These are phyloP conservation scores for Electrophaes corylata DNA, from an alignment of 2,888 invertebrate genomes.

Conservation along the genomic window DNA sequence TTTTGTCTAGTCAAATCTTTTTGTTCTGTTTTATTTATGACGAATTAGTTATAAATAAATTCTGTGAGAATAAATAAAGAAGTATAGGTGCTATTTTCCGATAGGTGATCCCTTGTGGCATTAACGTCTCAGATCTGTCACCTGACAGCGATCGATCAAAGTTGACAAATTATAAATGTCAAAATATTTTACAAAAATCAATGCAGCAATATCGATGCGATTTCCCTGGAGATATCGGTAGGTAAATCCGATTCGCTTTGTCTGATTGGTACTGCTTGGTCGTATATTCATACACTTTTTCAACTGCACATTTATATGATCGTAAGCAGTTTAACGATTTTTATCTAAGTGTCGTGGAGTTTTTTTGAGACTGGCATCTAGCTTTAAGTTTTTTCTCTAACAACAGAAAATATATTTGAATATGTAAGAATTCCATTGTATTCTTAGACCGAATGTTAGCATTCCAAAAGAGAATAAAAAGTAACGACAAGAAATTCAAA, in stretches of 20 bases:
- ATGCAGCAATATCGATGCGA: constrained; percentile 16
- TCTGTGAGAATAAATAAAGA: not conserved
- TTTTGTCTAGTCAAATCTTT: too few species aligned
- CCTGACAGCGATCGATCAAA: constrained; percentile 49
- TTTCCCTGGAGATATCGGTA: constrained; percentile 28
- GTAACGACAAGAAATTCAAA: constrained; percentile 56
- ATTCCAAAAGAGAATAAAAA: constrained; percentile 44
- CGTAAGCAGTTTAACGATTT: too few species aligned
- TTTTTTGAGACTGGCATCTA: too few species aligned
- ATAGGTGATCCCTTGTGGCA: constrained; percentile 31
- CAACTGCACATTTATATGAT: not conserved
- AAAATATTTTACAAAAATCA: constrained; percentile 53
- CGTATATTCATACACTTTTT: not conserved
- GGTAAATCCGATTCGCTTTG: not conserved
- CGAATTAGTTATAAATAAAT: too few species aligned
- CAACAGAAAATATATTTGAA: not conserved
- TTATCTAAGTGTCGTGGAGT: too few species aligned
- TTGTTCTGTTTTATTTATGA: too few species aligned
- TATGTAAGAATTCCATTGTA: constrained; percentile 18
- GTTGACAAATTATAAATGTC: constrained; percentile 53
- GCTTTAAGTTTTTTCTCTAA: not conserved
- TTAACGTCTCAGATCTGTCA: constrained; percentile 26
- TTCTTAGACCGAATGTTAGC: constrained; percentile 21
- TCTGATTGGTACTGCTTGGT: not conserved
- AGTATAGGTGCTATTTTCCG: not conserved